Base-by-base conservation (phyloP, 2,797 vertebrate species). In the Babyrousa celebensis region DNA sequence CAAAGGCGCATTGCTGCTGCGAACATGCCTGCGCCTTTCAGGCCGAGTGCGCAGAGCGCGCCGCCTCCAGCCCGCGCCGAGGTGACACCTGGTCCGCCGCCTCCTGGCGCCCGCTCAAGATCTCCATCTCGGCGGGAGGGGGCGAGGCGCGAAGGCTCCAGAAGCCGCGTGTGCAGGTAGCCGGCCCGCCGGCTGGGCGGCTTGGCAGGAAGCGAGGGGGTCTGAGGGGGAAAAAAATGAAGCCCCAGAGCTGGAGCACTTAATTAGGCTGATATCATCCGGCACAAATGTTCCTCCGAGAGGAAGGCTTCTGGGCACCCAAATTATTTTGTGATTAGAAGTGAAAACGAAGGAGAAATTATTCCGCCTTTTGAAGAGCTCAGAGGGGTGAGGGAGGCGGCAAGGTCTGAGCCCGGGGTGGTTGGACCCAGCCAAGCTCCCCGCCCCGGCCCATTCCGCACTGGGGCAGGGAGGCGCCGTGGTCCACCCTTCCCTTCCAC, bases 1-100 rank as follows among this genome's bases (percentile, higher is more conserved):
- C 99, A 99, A 99, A 99, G 98, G 98, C 98, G 98, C 98, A 98
- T 98, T 99, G 99, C 99, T 99, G 98, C 98, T 97, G 98, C 98
- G 98, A 98, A 98, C 99, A 98, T 96, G 98, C 99, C 99, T 98
- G 99, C 99, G 99, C 99, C 98, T 99, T 98, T 98, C 98, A 99
- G 97, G 98, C 98, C 98, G 98, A 98, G 98, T 98, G 99, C 99
- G 99, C 98, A 98, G 98, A 99, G 99, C 98, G 98, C 88, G 91
- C 98, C 98, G 98, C 98, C 96, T 98, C 98, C 98, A 98, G 98
- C 98, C 99, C 98, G 98, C 98, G 98, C 98, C 98, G 98, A 98
- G 98, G 98, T 97, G 98, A 98, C 99, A 99, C 99, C 99, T 99
- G 99, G 98, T 98, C 98, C 98, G 97, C 97, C 96, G 97, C 97